These are phyloP conservation scores for Eledona agricola DNA, from an alignment of 2,888 invertebrate genomes.

Conservation along the genomic window DNA sequence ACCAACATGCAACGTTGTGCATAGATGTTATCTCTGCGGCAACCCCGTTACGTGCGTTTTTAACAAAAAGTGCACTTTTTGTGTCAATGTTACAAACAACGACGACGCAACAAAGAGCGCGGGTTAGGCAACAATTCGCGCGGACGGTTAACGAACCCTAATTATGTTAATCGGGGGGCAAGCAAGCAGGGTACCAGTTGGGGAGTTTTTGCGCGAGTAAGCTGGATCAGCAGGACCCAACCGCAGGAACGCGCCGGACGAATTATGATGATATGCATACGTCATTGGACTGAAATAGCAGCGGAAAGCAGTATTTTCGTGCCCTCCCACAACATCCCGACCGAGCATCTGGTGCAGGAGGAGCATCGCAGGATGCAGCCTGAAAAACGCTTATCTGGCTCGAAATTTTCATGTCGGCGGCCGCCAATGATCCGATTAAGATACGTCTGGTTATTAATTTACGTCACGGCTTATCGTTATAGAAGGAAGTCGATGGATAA, in stretches of 20 bases:
- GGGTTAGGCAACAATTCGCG: slow-evolving; percentile 23
- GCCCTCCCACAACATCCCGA: slow-evolving; percentile 39
- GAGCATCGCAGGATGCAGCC: too few species aligned
- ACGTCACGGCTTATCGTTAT: too few species aligned
- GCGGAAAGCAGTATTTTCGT: slow-evolving; percentile 38
- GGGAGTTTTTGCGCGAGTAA: slow-evolving; percentile 15
- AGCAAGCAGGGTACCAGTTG: too few species aligned
- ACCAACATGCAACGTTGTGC: slow-evolving; percentile 3
- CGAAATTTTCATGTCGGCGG: too few species aligned
- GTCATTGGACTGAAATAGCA: slow-evolving; percentile 38
- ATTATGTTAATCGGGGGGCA: slow-evolving; percentile 27
- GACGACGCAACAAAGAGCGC: slow-evolving; percentile 21
- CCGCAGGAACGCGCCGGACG: slow-evolving; percentile 23
- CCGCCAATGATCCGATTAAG: too few species aligned
- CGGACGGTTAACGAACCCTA: slow-evolving; percentile 27
- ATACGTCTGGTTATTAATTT: too few species aligned
- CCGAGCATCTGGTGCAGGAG: slow-evolving; percentile 1
- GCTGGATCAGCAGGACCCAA: slow-evolving; percentile 30
- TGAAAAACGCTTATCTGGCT: too few species aligned
- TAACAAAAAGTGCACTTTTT: slow-evolving; percentile 25
- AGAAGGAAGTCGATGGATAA: too few species aligned
- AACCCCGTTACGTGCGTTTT: slow-evolving; percentile 27
- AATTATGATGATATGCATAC: slow-evolving; percentile 32
- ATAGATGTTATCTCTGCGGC: slow-evolving; percentile 20
- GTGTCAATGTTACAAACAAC: slow-evolving; percentile 26